Evolutionary conservation across 2,888 invertebrate genomes (phyloP).

Genomic region (Prenolepis imparis): DNA sequence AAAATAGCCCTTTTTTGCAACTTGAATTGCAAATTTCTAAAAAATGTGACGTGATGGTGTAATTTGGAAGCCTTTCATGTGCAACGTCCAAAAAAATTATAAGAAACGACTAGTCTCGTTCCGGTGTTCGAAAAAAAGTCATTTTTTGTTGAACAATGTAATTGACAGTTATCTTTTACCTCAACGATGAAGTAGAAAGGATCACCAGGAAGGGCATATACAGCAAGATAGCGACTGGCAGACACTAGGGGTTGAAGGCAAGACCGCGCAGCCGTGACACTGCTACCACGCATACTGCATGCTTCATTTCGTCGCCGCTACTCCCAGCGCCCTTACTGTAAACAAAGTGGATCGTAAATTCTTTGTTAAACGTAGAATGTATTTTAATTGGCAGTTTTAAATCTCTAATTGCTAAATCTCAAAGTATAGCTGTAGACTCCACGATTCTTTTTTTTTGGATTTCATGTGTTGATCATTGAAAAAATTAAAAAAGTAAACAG

Average conservation of each 20-base stretch:
- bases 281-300: slow-evolving; percentile 86
- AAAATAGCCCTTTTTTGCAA: too few relatives aligned
- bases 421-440: neutral
- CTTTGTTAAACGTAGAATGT: neutral
- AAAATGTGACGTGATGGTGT: too few relatives aligned
- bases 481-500: neutral
- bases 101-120: too few relatives aligned
- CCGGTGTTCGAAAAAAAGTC: too few relatives aligned
- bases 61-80: too few relatives aligned
- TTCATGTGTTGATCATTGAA: neutral
- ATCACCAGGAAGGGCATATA: slow-evolving; percentile 86
- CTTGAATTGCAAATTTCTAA: too few relatives aligned
- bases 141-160: too few relatives aligned
- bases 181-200: slow-evolving; percentile 87
- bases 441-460: neutral
- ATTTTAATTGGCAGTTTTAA: neutral
- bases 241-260: slow-evolving; percentile 86
- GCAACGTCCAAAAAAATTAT: too few relatives aligned
- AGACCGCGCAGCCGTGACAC: slow-evolving; percentile 87
- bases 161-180: slow-evolving; percentile 74
- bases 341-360: slow-evolving; percentile 54
- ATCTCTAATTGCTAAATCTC: neutral
- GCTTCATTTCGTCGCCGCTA: slow-evolving; percentile 86
- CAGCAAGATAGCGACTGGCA: slow-evolving; percentile 86
- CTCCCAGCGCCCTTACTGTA: slow-evolving; percentile 85